Conservation (phyloP, 2,888 invertebrate genomes). For the Neuroscelio doddi region DNA sequence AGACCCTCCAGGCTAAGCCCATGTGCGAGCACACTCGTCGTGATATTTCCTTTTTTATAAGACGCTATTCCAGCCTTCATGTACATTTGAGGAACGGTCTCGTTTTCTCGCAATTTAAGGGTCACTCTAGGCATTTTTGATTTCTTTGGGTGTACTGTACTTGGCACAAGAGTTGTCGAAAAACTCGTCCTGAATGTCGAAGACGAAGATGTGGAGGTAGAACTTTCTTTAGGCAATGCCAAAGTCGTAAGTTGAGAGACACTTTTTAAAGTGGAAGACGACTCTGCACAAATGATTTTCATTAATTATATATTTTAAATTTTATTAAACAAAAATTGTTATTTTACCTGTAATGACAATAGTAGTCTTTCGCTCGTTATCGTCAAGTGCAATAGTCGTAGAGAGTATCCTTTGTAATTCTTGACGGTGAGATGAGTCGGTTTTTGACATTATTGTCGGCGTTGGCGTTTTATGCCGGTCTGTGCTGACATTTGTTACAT, state of each 20-base stretch:
- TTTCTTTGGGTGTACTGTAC: constrained; percentile 30
- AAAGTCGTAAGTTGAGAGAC: constrained; percentile 16
- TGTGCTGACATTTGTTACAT: constrained; percentile 5
- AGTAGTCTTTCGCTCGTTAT: constrained; percentile 7
- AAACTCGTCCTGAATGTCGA: constrained; percentile 10
- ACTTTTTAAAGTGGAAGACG: constrained; percentile 16
- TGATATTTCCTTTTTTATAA: constrained; percentile 65
- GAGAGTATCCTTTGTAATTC: constrained; percentile 5
- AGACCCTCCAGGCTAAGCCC: constrained; percentile 62
- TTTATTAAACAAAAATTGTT: too few relatives aligned
- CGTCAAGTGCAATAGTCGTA: constrained; percentile 10
- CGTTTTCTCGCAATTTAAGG: constrained; percentile 59
- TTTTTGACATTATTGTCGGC: constrained; percentile 18
- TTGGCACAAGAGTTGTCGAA: constrained; percentile 12
- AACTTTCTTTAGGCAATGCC: constrained; percentile 13
- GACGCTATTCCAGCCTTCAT: constrained; percentile 64
- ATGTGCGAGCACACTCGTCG: constrained; percentile 62
- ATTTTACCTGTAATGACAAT: too few relatives aligned
- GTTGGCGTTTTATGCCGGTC: constrained; percentile 11
- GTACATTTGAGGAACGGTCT: constrained; percentile 64
- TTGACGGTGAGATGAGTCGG: constrained; percentile 13
- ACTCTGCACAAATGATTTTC: too few relatives aligned
- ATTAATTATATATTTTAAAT: too few relatives aligned
- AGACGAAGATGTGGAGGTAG: constrained; percentile 7
- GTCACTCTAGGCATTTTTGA: constrained; percentile 59